Conservation (phyloP, 2,113 vertebrate genomes). For the Pipra filicauda region DNA sequence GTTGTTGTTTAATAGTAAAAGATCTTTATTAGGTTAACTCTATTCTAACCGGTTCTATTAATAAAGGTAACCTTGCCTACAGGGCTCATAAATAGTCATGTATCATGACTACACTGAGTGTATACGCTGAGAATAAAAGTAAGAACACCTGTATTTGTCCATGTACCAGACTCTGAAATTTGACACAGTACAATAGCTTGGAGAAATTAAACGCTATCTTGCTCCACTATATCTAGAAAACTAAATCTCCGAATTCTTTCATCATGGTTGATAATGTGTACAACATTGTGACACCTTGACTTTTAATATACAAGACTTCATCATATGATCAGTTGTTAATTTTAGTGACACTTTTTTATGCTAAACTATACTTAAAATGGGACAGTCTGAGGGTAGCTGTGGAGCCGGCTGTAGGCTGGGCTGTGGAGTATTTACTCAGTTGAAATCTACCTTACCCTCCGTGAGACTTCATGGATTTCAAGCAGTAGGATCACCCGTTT, state of each 20-base stretch:
- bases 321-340: not conserved
- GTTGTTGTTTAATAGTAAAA: not conserved
- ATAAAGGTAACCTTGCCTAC: not conserved
- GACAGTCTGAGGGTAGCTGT: not conserved
- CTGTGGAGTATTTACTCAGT: not conserved
- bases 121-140: not conserved
- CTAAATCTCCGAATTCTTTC: not conserved
- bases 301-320: not conserved
- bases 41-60: not conserved
- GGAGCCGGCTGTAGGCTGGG: too few relatives aligned
- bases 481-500: not conserved
- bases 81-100: not conserved
- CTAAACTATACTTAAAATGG: not conserved
- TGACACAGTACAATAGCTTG: not conserved
- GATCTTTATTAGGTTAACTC: not conserved
- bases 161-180: not conserved
- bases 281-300: not conserved
- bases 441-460: not conserved
- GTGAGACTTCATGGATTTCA: not conserved
- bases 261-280: not conserved
- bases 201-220: not conserved
- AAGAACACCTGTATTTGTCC: accelerated
- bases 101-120: not conserved
- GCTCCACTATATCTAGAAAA: not conserved
- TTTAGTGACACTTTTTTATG: not conserved